A percentile compares a stretch with the other conserved stretches of the same genome.
phyloP scores from a whole-genome alignment of 2,797 vertebrate species.

The Cottoperca gobio region DNA sequence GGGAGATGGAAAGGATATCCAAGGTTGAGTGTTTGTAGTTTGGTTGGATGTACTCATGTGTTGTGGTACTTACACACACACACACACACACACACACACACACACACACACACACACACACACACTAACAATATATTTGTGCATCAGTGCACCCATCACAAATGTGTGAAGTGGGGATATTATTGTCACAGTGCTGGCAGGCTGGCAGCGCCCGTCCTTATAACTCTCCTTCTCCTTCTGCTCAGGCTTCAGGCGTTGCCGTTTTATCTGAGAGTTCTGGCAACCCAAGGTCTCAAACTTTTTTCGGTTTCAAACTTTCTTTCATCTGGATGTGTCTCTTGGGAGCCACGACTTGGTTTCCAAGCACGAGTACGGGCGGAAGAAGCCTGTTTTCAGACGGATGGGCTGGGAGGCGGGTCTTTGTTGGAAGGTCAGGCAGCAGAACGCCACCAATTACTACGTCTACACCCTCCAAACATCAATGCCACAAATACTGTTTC shows the following conservation, averaged over 20 bases:
- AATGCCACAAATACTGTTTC: no score
- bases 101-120: constrained; percentile 15
- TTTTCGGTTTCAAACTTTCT: no score
- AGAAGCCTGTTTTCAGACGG: constrained; percentile 18
- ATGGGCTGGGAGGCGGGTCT: background rate
- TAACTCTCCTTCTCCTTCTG: constrained; percentile 51
- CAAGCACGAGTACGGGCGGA: background rate
- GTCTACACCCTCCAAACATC: no score
- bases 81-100: background rate
- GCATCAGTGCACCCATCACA: constrained; percentile 55
- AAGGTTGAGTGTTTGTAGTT: constrained; percentile 54
- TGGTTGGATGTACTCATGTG: constrained; percentile 16
- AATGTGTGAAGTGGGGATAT: constrained; percentile 58
- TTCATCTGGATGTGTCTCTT: constrained; percentile 31
- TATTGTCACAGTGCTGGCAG: constrained; percentile 62
- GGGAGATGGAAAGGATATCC: constrained; percentile 52
- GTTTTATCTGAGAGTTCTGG: constrained; percentile 41
- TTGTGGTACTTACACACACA: background rate
- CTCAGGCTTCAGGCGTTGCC: constrained; percentile 43
- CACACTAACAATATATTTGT: constrained; percentile 35
- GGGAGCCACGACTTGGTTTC: constrained; percentile 21
- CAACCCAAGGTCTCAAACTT: constrained; percentile 47
- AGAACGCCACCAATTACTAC: background rate
- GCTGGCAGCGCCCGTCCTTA: constrained; percentile 48
- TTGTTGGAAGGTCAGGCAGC: constrained; percentile 13